Conservation (phyloP, 2,113 vertebrate species). For the Cisticola juncidis region DNA sequence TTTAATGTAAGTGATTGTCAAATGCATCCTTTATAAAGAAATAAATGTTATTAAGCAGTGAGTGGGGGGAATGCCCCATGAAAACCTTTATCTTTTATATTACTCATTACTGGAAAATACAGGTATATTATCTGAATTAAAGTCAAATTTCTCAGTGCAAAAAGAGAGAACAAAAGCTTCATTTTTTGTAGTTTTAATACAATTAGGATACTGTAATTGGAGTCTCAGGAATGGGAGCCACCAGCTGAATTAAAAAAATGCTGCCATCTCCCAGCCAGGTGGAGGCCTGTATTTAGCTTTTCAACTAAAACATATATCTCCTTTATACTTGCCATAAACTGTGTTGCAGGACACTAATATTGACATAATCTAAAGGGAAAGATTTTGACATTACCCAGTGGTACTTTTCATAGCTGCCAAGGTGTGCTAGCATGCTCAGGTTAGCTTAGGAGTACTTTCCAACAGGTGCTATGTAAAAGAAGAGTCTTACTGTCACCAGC, state of each 20-base stretch:
- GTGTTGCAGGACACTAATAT: background rate
- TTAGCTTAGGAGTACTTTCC: background rate
- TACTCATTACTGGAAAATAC: background rate
- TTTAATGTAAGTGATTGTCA: background rate
- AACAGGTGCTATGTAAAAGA: background rate
- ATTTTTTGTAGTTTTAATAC: background rate
- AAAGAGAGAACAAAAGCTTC: background rate
- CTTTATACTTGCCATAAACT: background rate
- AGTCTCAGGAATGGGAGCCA: accelerated
- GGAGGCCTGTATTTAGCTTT: background rate
- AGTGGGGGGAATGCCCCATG: accelerated
- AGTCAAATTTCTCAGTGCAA: background rate
- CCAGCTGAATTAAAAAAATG: accelerated
- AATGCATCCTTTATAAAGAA: background rate
- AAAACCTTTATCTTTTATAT: background rate
- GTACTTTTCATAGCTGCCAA: background rate
- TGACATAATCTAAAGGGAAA: background rate
- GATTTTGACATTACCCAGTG: background rate
- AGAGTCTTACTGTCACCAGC: background rate
- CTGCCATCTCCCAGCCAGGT: background rate
- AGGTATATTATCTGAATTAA: background rate
- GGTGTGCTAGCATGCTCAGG: background rate
- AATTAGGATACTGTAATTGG: background rate
- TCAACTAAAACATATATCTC: too few relatives aligned
- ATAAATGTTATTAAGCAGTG: background rate